Conservation (phyloP, 1,140 invertebrate genomes). For the Musca vetustissima region DNA sequence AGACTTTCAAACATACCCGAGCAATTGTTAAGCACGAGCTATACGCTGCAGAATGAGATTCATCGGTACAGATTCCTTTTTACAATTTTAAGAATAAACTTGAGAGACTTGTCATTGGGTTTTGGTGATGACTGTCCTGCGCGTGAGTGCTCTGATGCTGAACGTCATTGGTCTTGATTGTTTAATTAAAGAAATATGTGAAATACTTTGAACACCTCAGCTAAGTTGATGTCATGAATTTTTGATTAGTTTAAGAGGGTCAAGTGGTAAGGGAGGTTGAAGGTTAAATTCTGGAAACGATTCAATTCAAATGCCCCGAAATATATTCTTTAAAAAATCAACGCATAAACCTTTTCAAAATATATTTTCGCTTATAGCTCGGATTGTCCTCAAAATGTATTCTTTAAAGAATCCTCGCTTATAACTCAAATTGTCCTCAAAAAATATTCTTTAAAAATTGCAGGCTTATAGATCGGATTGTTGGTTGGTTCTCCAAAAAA, state of each 20-base stretch:
- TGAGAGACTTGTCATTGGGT: neutral
- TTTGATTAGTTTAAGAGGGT: neutral
- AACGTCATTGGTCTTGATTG: constrained; percentile 8
- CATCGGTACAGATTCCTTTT: neutral
- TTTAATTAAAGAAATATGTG: constrained; percentile 27
- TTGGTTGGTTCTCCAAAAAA: no score
- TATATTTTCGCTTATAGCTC: no score
- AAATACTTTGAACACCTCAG: constrained; percentile 26
- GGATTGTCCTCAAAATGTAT: no score
- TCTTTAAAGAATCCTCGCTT: no score
- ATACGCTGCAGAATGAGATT: neutral
- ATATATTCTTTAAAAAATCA: no score
- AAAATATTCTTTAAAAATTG: no score
- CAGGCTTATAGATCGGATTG: no score
- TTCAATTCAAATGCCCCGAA: no score
- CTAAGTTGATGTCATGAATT: neutral
- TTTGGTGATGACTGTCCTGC: neutral
- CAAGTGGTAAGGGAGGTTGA: no score
- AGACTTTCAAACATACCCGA: neutral
- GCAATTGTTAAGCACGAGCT: constrained; percentile 4
- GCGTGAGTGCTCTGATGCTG: neutral
- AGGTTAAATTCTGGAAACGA: no score
- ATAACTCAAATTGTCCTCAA: no score
- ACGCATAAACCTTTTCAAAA: no score
- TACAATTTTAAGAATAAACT: neutral